Evolutionary conservation across 1,140 invertebrate genomes (phyloP).

Genomic region (Macrocentrus cingulum): DNA sequence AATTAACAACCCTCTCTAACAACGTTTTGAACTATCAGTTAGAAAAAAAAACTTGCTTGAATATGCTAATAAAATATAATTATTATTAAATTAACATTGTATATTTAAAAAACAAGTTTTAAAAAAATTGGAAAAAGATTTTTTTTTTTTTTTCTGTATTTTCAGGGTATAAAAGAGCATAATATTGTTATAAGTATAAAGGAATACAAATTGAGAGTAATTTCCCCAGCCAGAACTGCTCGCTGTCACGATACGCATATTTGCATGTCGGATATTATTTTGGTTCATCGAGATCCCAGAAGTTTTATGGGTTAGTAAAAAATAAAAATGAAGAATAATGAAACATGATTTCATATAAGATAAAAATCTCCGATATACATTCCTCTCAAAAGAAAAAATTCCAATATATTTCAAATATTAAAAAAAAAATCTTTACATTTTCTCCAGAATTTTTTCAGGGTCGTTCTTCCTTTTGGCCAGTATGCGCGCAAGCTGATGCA

Average conservation of each 20-base stretch:
- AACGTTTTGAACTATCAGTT: too few relatives aligned
- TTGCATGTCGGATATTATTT: conserved; percentile 14
- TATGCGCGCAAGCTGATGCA: too few relatives aligned
- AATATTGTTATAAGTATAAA: conserved; percentile 3
- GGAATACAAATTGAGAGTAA: conserved; percentile 7
- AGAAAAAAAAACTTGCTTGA: too few relatives aligned
- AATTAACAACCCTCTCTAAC: too few relatives aligned
- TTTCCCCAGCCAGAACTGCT: conserved; percentile 1
- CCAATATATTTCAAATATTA: background rate
- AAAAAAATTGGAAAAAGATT: too few relatives aligned
- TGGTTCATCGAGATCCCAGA: background rate
- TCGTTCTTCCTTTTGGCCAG: background rate
- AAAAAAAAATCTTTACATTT: too few relatives aligned
- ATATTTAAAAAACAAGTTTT: too few relatives aligned
- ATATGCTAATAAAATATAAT: too few relatives aligned
- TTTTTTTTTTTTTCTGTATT: too few relatives aligned
- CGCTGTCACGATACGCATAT: conserved; percentile 12
- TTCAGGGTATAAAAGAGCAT: too few relatives aligned
- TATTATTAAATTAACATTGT: too few relatives aligned
- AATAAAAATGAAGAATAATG: background rate
- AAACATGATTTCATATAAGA: background rate
- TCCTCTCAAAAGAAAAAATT: background rate
- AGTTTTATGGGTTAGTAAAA: background rate
- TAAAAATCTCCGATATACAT: background rate
- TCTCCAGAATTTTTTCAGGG: background rate